Conservation (phyloP, 2,113 vertebrate species). For the Accipiter virgatus region DNA sequence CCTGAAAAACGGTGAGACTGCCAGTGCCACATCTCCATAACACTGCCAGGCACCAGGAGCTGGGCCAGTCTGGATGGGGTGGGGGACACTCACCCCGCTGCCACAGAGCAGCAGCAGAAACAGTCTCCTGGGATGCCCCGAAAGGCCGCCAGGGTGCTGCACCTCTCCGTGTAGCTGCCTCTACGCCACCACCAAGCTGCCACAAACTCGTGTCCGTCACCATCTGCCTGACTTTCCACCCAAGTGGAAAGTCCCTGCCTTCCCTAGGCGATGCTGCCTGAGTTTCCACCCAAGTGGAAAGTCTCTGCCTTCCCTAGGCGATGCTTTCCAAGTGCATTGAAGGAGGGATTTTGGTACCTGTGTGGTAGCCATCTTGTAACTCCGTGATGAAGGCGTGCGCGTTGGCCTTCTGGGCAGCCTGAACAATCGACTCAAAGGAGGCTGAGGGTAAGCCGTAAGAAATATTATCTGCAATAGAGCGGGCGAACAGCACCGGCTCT, state of each 20-base stretch:
- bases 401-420: slow-evolving; percentile 86
- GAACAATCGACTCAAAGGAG: slow-evolving; percentile 78
- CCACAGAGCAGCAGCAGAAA: background rate
- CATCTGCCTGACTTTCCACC: background rate
- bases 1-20: background rate
- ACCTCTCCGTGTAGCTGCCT: background rate
- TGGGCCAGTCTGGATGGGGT: background rate
- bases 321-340: background rate
- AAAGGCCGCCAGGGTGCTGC: background rate
- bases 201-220: fast-evolving
- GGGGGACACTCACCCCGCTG: background rate
- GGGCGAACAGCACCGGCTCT: slow-evolving; percentile 92
- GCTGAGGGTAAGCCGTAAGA: slow-evolving; percentile 82
- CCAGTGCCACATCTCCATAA: background rate
- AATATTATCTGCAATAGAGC: slow-evolving; percentile 89
- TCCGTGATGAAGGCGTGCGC: slow-evolving; percentile 87
- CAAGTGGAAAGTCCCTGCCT: background rate
- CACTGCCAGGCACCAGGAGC: background rate
- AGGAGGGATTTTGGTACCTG: slow-evolving; percentile 70
- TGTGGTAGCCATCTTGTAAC: slow-evolving; percentile 86
- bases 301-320: background rate
- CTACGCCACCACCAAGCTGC: background rate
- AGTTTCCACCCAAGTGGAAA: background rate
- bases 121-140: background rate
- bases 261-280: background rate